Percentiles rank a stretch among this genome's conserved stretches.
Evolutionary conservation across 2,888 invertebrate species (phyloP).

Genomic region (Drosophila setosimentum): DNA sequence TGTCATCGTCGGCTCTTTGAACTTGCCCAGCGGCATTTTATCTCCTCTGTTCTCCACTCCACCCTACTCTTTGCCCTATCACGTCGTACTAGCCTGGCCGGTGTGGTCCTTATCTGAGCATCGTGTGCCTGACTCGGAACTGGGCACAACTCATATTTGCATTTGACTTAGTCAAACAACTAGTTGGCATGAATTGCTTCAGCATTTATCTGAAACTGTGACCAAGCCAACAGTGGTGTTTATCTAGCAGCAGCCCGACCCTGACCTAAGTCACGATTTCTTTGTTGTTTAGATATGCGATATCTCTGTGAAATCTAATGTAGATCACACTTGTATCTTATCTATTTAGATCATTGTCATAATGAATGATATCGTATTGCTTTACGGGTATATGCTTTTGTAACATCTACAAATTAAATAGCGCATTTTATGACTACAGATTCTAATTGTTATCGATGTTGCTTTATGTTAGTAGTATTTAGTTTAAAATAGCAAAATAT

Average conservation of each 20-base stretch:
- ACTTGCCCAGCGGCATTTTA: slow-evolving; percentile 52
- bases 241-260: slow-evolving; percentile 22
- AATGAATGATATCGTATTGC: background rate
- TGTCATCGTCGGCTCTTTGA: slow-evolving; percentile 69
- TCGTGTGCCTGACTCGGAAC: slow-evolving; percentile 7
- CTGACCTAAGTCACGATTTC: slow-evolving; percentile 48
- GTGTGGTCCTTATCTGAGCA: slow-evolving; percentile 60
- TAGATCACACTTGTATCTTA: slow-evolving; percentile 26
- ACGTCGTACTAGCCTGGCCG: background rate
- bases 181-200: slow-evolving; percentile 34
- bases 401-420: background rate
- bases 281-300: slow-evolving; percentile 10
- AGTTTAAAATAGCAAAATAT: background rate
- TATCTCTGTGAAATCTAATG: background rate
- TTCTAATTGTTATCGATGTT: background rate
- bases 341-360: slow-evolving; percentile 1
- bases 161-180: slow-evolving; percentile 51
- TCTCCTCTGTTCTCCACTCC: slow-evolving; percentile 14
- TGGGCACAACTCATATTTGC: slow-evolving; percentile 54
- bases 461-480: background rate
- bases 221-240: slow-evolving; percentile 22
- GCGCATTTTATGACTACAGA: background rate
- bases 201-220: slow-evolving; percentile 15
- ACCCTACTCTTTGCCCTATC: slow-evolving; percentile 16
- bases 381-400: background rate